Evolutionary conservation across 2,888 invertebrate species (phyloP), one percentile per base, ranked within the genome.

Genomic region (Nineta flava): DNA sequence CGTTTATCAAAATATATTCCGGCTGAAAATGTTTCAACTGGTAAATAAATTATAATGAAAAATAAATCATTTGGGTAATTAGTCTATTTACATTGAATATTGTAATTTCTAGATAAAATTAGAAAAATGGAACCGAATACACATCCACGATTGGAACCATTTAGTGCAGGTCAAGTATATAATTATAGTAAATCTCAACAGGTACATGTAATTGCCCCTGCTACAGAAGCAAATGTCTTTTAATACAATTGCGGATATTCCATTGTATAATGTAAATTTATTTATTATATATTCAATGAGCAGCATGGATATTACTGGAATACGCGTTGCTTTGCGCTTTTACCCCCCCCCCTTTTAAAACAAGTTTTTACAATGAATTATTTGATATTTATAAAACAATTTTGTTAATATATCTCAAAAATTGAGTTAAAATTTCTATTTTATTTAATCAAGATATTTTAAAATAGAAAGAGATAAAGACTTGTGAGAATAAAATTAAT

Each of bases 151-250:
- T 69, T 91, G 49, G 87, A 91, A 62, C 90, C 91, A 0, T 93
- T 93, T 68, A 83, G 83, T 61, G 79, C 86, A 0, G 92, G 93
- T 0, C 93, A 95, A 67, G 87, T 95, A 16, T 95, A 92, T 70
- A 93, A 94, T 66, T 82, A 83, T 54, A 90, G 90, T 56, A 90
- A 91, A 68, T 90, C 90, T 51, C 81, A 81, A 62, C 94, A 94
- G 67, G 83, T 94, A 31, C 91, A 94, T 61, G 91, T 95, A 19
- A 73, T 92, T 50, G 74, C 80, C 10, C 61, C 61, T 6, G 53
- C 56, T n/a, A 60, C 52, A 40, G 62, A 63, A 35, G 35, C 46
- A 34, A 50, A 52, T 32, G 56, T 47, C 16, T 13, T 47, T 34
- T 47, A 48, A 16, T 46, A 9, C 43, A 43, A 43, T 43, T 19